phyloP scores from a whole-genome alignment of 2,888 invertebrate genomes.

The Lepeophtheirus nordmannii region DNA sequence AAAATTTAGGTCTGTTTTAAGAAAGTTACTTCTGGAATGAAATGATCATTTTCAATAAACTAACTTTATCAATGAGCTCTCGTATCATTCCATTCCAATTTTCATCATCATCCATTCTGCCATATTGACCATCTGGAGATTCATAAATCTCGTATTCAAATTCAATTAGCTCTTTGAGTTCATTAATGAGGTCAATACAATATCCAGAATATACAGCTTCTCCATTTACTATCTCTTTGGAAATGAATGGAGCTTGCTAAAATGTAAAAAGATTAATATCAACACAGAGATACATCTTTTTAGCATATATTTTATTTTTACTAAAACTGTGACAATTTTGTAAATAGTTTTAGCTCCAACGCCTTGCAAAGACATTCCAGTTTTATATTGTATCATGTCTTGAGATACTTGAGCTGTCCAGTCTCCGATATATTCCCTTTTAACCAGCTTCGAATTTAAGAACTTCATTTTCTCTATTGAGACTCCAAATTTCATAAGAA shows the following conservation, averaged over 20 bases:
- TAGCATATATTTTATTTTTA: constrained; percentile 36
- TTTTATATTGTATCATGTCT: constrained; percentile 47
- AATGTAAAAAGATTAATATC: constrained; percentile 25
- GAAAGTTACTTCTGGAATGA: not conserved
- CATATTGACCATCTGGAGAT: constrained; percentile 64
- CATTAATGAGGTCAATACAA: constrained; percentile 80
- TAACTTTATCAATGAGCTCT: constrained; percentile 55
- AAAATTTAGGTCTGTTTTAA: not conserved
- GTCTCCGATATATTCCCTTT: constrained; percentile 27
- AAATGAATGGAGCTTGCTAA: constrained; percentile 41
- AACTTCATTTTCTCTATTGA: constrained; percentile 26
- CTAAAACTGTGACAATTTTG: constrained; percentile 66
- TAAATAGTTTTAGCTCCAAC: constrained; percentile 68
- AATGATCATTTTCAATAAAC: not conserved
- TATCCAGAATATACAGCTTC: constrained; percentile 49
- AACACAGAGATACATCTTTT: no score
- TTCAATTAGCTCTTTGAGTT: constrained; percentile 57
- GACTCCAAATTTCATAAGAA: constrained; percentile 25
- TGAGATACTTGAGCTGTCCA: constrained; percentile 31
- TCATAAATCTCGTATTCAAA: constrained; percentile 58
- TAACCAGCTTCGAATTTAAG: constrained; percentile 25
- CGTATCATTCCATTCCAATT: constrained; percentile 66
- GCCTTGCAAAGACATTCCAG: constrained; percentile 51
- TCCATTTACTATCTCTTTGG: constrained; percentile 32
- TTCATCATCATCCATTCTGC: constrained; percentile 69